Evolutionary conservation across 2,888 invertebrate species (phyloP), one percentile per base, ranked within the genome.

Genomic region (Drosophila melanocephala): DNA sequence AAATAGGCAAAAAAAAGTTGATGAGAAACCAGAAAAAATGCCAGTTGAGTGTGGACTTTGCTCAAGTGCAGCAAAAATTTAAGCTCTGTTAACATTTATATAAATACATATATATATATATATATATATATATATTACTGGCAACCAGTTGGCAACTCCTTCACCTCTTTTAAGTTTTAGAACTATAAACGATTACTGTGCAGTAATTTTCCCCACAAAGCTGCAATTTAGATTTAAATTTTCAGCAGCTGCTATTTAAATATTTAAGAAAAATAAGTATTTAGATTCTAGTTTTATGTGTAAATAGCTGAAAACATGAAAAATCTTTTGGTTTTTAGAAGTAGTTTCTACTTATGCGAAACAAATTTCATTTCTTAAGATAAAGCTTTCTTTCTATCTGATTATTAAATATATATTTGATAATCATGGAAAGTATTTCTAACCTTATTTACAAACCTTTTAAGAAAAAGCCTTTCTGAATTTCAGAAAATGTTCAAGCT

Each of bases 1-100:
- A 75, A 79, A 28, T 50, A 22, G 12, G 5, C 14, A 47, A 26
- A 30, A 37, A 61, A 74, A 65, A 70, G 56, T 66, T 61, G 26
- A 22, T 22, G 62, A 6, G 19, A 56, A 51, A 28, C 64, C 65
- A 12, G 6, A 51, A 30, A n/a, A 32, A 22, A n/a, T 59, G 32
- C 35, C 28, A 35, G 71, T 33, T 37, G 16, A 42, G 50, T 55
- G 59, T 33, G 50, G 58, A 44, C 37, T 58, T 32, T 16, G 26
- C 39, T 58, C 22, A 55, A 75, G 59, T 47, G 47, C 42, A n/a
- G 16, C 12, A 7, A 39, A 67, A 53, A 72, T 52, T 55, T 65
- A 1, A 44, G 57, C 51, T 10, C 28, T 22, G 16, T 4, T 14
- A 42, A 6, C 39, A 19, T 35, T 26, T 10, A 26, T 3, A 42